A percentile compares a stretch with the other conserved stretches of the same genome.
Conservation (phyloP, 2,113 vertebrate species). For the Dolichotis patagonum region DNA sequence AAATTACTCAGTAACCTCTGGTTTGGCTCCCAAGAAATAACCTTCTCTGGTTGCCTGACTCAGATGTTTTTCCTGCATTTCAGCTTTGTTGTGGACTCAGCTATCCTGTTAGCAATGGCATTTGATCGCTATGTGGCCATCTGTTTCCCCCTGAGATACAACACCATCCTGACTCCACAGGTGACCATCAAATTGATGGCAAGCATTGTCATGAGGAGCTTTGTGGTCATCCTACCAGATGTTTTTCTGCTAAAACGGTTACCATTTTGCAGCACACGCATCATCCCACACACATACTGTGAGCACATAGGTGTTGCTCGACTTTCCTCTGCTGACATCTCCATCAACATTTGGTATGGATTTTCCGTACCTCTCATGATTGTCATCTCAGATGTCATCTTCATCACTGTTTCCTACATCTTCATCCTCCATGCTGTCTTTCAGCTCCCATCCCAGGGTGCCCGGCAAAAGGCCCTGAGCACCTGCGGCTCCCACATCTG, state of each 20-base stretch:
- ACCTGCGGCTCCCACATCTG: slow-evolving; percentile 76
- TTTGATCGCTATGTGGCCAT: slow-evolving; percentile 77
- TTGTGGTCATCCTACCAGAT: slow-evolving; percentile 62
- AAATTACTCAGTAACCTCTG: slow-evolving; percentile 73
- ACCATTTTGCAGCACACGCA: slow-evolving; percentile 60
- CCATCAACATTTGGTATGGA: slow-evolving; percentile 77
- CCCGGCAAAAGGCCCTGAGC: slow-evolving; percentile 70
- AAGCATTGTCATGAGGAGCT: slow-evolving; percentile 63
- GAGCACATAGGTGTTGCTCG: slow-evolving; percentile 73
- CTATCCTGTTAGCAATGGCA: slow-evolving; percentile 79
- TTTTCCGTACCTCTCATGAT: slow-evolving; percentile 72
- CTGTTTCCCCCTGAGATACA: slow-evolving; percentile 78
- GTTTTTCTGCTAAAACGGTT: slow-evolving; percentile 72
- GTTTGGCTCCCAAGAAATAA: slow-evolving; percentile 65
- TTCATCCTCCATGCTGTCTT: slow-evolving; percentile 69
- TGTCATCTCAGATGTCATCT: slow-evolving; percentile 65
- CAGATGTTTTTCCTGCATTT: slow-evolving; percentile 85
- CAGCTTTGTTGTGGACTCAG: slow-evolving; percentile 73
- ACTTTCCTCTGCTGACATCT: slow-evolving; percentile 76
- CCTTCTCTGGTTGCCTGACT: slow-evolving; percentile 76
- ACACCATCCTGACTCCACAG: slow-evolving; percentile 21
- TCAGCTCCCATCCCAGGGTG: slow-evolving; percentile 67
- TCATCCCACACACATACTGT: slow-evolving; percentile 75
- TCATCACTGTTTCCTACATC: slow-evolving; percentile 70
- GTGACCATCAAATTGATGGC: slow-evolving; percentile 39